Evolutionary conservation across 2,888 invertebrate genomes (phyloP), one percentile per base, ranked within the genome.

Genomic region (Eurytoma adleriae): DNA sequence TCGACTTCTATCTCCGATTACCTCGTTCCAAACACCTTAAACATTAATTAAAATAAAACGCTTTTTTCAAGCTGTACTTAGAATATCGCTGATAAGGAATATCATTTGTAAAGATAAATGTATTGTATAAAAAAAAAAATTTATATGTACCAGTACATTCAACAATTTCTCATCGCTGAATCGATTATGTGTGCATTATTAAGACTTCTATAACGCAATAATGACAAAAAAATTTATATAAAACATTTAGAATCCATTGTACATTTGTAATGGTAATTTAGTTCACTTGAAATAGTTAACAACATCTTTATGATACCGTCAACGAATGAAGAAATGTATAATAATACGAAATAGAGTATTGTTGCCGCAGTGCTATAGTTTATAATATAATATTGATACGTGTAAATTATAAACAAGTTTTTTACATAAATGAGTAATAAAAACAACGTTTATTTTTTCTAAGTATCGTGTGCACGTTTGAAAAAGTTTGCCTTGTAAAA

Each of bases 381-480:
- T 80, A 61, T 80, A 80, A 66, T 80, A 61, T 80, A 80, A 66
- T 61, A 73, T 30, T 62, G n/a, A 74, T 50, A 70, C 54, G 66
- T 86, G 83, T 85, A 84, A 83, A 84, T 84, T 83, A 82, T 82
- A 84, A 40, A 81, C 83, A 82, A 80, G 84, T 85, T 85, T 85
- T 40, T 82, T 84, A 85, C 81, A 83, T 83, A 76, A 85, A 86
- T 85, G 84, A 85, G 84, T 81, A 83, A 80, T 82, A 79, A 84
- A 40, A 82, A 78, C 80, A 82, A 84, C 82, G 79, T 84, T 84
- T 84, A 85, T 85, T 84, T 85, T 85, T 83, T 83, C 81, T 62
- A 76, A 82, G 80, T 78, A 79, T 80, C 50, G 13, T 66, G 48
- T 74, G 40, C 59, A 30, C 57, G 40, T 59, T 70, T 70, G 16